Conservation (phyloP, 2,888 invertebrate genomes). For the Aphidoletes aphidimyza region DNA sequence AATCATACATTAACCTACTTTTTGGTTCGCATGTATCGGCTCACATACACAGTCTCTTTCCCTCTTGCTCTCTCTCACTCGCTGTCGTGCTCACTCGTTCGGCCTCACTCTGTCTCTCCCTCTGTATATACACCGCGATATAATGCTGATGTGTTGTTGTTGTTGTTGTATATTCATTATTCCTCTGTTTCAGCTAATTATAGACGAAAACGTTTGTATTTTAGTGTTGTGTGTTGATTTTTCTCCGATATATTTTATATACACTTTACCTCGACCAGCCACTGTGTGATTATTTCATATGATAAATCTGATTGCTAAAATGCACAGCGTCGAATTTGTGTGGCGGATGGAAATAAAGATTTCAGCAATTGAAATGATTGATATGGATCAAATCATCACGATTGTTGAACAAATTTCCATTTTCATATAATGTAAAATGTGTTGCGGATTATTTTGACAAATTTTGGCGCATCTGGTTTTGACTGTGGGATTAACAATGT, state of each 20-base stretch:
- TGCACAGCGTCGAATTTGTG: background rate
- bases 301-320: background rate
- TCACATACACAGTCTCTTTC: too few species aligned
- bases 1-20: conserved; percentile 41
- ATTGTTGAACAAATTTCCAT: too few species aligned
- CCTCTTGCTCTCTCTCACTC: too few species aligned
- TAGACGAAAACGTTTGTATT: conserved; percentile 2
- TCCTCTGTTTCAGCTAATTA: conserved; percentile 27
- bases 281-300: background rate
- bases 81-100: too few species aligned
- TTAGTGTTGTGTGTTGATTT: conserved; percentile 15
- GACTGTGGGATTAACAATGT: too few species aligned
- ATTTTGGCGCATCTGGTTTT: too few species aligned
- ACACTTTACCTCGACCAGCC: background rate
- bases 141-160: too few species aligned
- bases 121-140: background rate
- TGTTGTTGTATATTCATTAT: conserved; percentile 9
- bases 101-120: too few species aligned
- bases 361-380: too few species aligned
- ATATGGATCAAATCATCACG: too few species aligned
- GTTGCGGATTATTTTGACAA: too few species aligned
- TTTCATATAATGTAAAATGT: too few species aligned
- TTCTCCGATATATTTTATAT: background rate
- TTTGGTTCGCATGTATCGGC: conserved; percentile 19
- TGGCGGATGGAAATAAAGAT: background rate